phyloP scores from a whole-genome alignment of 2,797 vertebrate species.

The Schizopygopsis malacanthus region DNA sequence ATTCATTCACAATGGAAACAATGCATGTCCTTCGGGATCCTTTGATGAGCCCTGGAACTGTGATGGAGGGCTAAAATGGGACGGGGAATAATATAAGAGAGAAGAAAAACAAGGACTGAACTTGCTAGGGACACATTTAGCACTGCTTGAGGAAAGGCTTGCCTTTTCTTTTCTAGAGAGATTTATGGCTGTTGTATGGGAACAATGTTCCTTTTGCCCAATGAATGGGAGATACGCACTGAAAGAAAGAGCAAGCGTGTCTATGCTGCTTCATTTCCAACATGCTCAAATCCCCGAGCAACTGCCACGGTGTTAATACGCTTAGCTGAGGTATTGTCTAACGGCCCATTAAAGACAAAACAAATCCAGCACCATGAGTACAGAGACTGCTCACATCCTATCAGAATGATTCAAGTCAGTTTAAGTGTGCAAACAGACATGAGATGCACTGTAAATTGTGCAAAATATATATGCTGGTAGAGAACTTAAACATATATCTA shows the following conservation, averaged over 20 bases:
- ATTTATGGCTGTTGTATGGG: conserved; percentile 30
- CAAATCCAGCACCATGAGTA: conserved; percentile 3
- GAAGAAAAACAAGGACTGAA: not conserved
- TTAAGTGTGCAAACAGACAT: conserved; percentile 4
- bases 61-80: conserved; percentile 25
- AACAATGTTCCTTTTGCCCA: conserved; percentile 27
- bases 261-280: conserved; percentile 6
- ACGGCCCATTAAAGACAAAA: conserved; percentile 4
- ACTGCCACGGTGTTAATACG: conserved; percentile 2
- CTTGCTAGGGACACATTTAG: conserved; percentile 13
- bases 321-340: conserved; percentile 20
- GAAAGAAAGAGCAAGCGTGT: not conserved
- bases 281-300: conserved; percentile 11
- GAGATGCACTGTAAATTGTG: not conserved
- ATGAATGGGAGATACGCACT: conserved; percentile 4
- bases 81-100: conserved; percentile 8
- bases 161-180: conserved; percentile 7
- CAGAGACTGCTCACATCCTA: not conserved
- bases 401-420: conserved; percentile 1
- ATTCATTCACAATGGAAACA: conserved; percentile 31
- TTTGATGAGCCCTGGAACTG: conserved; percentile 8
- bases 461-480: not conserved
- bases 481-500: not conserved
- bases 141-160: not conserved
- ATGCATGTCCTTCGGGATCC: conserved; percentile 15